Base-by-base conservation (phyloP, 2,113 vertebrate species). In the Forbesichthys papilliferus region DNA sequence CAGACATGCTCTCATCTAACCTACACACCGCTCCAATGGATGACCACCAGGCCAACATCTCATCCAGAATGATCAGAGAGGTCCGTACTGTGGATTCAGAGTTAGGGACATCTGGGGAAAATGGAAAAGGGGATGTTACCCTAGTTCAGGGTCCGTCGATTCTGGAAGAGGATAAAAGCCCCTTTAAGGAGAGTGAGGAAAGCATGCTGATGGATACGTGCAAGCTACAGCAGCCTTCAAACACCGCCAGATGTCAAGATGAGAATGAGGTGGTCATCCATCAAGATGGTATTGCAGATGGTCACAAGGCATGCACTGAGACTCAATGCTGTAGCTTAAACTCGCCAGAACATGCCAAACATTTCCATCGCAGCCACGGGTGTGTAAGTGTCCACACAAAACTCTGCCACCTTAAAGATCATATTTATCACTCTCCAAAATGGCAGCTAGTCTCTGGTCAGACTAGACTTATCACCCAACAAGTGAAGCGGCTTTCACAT, bases 301-400 rank as follows among this genome's bases (percentile, higher is more conserved):
- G 6, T 36, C 59, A 14, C 42, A 53, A 48, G 36, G 11, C 58
- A 48, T 20, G 52, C 60, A 64, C 52, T n/a, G 33, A 42, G 4
- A 42, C 36, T 42, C 36, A 42, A 48, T 59, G n/a, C 51, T 53
- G 20, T 27, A 12, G 54, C 9, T 5, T 3, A n/a, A 33, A 5
- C 11, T 46, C 61, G 3, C 46, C 53, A n/a, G 54, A 48, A 16
- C 33, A 34, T 16, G 34, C 27, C 47, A 42, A 55, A 47, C n/a
- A 48, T 3, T 49, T 59, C 48, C 47, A 48, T 3, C 16, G 11
- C 36, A 60, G 13, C 13, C 73, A 79, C 55, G 34, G 53, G 11
- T 84, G 76, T 63, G 46, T 62, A 12, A 81, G 79, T 69, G 82
- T 77, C 54, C 64, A 79, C 68, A 84, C 73, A n/a, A 84, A 69